Evolutionary conservation across 2,797 vertebrate species (phyloP), one percentile per base, ranked within the genome.

Genomic region (Miichthys miiuy): DNA sequence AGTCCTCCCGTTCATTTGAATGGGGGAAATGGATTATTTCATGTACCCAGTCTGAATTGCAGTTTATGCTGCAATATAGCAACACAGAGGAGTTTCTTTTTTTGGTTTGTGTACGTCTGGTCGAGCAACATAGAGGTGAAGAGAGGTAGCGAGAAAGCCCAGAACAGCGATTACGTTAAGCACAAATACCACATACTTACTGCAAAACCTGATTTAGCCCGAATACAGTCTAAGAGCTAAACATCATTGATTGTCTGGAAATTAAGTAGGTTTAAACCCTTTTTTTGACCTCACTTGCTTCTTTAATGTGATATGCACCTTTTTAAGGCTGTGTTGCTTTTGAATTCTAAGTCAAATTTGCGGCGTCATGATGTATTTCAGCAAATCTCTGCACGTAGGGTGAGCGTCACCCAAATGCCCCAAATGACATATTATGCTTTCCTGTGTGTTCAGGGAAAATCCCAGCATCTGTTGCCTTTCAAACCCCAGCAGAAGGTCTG

Each of bases 381-480:
- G 41, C 27, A 66, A 58, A 63, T 44, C 46, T 60, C 38, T 48
- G 67, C 42, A 47, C 20, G 2, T 34, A 65, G 23, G 16, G 1
- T 38, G 60, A 82, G 64, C 25, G 30, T 34, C 30, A 34, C 30
- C 30, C 30, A 34, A 34, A 34, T 2, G 67, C 75, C 65, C 38
- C 27, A 57, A 76, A 82, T 85, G 63, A 78, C 54, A 63, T 34
- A 46, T 70, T 20, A 21, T 73, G 63, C 54, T 73, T 84, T 41
- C 77, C 50, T 54, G 41, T 65, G 50, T 73, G 68, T 70, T 81
- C 11, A 23, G 80, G 66, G 83, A 87, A 87, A 85, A 72, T 72
- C 70, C 75, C 78, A 68, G 69, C 85, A 84, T 86, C 83, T 85
- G 82, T 75, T 84, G 61, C 77, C 75, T 81, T 75, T 88, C 68